Percentiles rank a stretch among this genome's conserved stretches.
Conservation (phyloP, 2,888 invertebrate genomes). For the Meta bourneti region DNA sequence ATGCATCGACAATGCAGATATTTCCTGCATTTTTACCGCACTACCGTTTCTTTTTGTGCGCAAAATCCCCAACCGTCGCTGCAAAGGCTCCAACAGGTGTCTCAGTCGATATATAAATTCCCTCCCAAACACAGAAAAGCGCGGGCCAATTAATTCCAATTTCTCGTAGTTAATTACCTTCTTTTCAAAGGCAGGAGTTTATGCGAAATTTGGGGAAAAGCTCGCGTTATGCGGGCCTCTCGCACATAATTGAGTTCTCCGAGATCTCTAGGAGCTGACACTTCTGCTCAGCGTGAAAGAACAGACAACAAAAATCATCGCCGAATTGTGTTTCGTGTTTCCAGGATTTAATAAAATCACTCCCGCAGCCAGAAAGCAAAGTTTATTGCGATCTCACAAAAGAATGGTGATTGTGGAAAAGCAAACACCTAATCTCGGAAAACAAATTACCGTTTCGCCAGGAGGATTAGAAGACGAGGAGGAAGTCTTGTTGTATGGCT, state of each 20-base stretch:
- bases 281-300: neutral
- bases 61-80: neutral
- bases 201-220: neutral
- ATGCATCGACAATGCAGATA: no score
- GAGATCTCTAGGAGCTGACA: neutral
- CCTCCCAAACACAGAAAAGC: slow-evolving; percentile 2
- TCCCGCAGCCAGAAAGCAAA: neutral
- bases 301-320: neutral
- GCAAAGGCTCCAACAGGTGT: slow-evolving; percentile 28
- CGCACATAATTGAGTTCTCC: slow-evolving; percentile 42
- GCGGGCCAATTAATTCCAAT: slow-evolving; percentile 36
- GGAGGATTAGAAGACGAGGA: no score
- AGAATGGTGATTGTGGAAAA: neutral
- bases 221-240: slow-evolving; percentile 10
- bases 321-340: slow-evolving; percentile 19
- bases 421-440: no score
- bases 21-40: no score
- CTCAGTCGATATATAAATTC: slow-evolving; percentile 33
- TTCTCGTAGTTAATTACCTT: slow-evolving; percentile 23
- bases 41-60: no score
- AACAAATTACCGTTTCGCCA: no score
- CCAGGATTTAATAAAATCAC: slow-evolving; percentile 15
- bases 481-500: no score
- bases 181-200: slow-evolving; percentile 31
- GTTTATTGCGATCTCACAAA: neutral